phyloP scores from a whole-genome alignment of 2,888 invertebrate species.

The Parascotia fuliginaria region DNA sequence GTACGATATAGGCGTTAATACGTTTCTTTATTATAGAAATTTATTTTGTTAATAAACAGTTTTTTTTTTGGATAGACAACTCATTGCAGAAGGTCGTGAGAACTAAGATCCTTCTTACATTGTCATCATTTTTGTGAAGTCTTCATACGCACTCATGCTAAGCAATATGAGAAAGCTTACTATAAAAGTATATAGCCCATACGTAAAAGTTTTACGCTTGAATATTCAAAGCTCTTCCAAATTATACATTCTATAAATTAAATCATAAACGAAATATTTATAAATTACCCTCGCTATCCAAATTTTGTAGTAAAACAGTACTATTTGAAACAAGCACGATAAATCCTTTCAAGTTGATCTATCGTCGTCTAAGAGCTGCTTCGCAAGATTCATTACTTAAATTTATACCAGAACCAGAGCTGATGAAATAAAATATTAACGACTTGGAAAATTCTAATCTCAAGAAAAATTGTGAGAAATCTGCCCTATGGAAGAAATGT shows the following conservation, averaged over 20 bases:
- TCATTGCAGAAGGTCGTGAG: too few species aligned
- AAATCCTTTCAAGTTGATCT: slow-evolving; percentile 40
- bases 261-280: neutral
- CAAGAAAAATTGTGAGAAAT: slow-evolving; percentile 20
- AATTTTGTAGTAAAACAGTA: slow-evolving; percentile 22
- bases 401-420: slow-evolving; percentile 30
- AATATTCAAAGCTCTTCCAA: too few species aligned
- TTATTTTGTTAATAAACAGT: too few species aligned
- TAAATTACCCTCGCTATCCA: neutral
- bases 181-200: too few species aligned
- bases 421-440: slow-evolving; percentile 43
- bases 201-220: too few species aligned
- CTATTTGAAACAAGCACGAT: slow-evolving; percentile 31
- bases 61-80: too few species aligned
- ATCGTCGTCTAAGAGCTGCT: slow-evolving; percentile 35
- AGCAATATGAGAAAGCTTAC: too few species aligned
- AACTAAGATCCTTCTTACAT: too few species aligned
- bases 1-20: too few species aligned
- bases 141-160: too few species aligned
- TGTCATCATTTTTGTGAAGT: too few species aligned
- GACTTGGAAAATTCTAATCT: slow-evolving; percentile 38
- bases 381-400: slow-evolving; percentile 32
- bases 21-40: too few species aligned
- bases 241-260: neutral
- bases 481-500: neutral